Percentiles rank a stretch among this genome's conserved stretches.
Conservation (phyloP, 2,888 invertebrate species). For the Archaeoteleia sp. region DNA sequence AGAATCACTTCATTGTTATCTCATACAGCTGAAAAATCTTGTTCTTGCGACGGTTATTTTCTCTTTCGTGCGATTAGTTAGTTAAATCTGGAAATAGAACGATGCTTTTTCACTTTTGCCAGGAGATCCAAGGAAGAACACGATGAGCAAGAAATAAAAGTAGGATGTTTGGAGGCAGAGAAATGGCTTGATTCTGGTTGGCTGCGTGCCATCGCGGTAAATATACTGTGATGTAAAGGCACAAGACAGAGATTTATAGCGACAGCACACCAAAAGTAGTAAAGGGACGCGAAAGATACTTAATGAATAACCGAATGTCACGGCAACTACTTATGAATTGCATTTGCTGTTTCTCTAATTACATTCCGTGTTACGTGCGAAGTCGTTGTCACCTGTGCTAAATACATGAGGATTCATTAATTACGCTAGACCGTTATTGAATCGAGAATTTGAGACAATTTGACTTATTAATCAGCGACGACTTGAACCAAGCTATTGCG, state of each 20-base stretch:
- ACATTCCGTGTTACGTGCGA: conserved; percentile 36
- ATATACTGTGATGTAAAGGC: conserved; percentile 57
- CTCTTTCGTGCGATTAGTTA: too few species aligned
- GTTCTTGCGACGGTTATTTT: too few species aligned
- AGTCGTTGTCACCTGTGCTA: conserved; percentile 42
- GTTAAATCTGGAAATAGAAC: too few species aligned
- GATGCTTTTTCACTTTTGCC: too few species aligned
- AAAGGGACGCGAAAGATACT: conserved; percentile 36
- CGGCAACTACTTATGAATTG: conserved; percentile 42
- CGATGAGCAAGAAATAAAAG: conserved; percentile 6
- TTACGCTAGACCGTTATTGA: conserved; percentile 30
- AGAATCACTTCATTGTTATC: too few species aligned
- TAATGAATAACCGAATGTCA: conserved; percentile 51
- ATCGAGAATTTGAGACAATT: conserved; percentile 37
- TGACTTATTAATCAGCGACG: conserved; percentile 44
- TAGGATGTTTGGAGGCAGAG: conserved; percentile 29
- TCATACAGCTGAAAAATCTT: too few species aligned
- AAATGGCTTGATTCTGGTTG: conserved; percentile 53
- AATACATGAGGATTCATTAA: conserved; percentile 37
- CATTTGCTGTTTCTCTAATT: conserved; percentile 38
- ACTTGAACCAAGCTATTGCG: conserved; percentile 20
- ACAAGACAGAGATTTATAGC: conserved; percentile 59
- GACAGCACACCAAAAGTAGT: conserved; percentile 46
- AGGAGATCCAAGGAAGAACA: not conserved
- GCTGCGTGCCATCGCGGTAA: conserved; percentile 58